Conservation (phyloP, 2,113 vertebrate species). For the Menidia beryllina region DNA sequence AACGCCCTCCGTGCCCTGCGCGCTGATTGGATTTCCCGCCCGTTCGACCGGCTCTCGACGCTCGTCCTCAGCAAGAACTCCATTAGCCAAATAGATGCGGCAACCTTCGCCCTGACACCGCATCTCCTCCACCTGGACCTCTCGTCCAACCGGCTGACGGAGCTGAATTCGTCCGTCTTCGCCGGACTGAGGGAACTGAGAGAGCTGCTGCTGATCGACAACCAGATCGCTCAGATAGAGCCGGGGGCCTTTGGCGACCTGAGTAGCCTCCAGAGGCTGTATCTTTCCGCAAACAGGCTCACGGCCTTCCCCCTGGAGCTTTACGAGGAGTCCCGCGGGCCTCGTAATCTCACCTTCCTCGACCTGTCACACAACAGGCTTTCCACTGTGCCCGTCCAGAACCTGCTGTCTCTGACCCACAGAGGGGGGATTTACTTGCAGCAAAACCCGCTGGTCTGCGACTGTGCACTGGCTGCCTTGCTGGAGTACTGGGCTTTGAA, state of each 20-base stretch:
- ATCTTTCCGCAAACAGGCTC: conserved; percentile 85
- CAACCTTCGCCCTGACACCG: conserved; percentile 79
- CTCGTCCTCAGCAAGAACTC: conserved; percentile 84
- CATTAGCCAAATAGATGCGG: conserved; percentile 77
- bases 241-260: conserved; percentile 81
- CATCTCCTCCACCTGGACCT: conserved; percentile 85
- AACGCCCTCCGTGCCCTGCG: conserved; percentile 81
- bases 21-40: conserved; percentile 79
- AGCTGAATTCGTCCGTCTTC: conserved; percentile 80
- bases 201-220: conserved; percentile 86
- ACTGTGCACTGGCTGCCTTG: conserved; percentile 83
- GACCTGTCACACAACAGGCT: conserved; percentile 87
- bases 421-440: conserved; percentile 86
- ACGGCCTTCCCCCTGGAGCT: conserved; percentile 80
- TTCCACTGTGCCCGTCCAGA: conserved; percentile 79
- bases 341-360: conserved; percentile 82
- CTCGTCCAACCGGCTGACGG: conserved; percentile 85
- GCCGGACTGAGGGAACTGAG: conserved; percentile 80
- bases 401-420: conserved; percentile 78
- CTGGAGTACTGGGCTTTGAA: conserved; percentile 86
- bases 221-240: conserved; percentile 80
- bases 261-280: conserved; percentile 82
- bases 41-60: conserved; percentile 79
- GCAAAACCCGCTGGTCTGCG: conserved; percentile 86
- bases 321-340: conserved; percentile 76